These are phyloP conservation scores for Erinaceus europaeus DNA, from an alignment of 2,113 vertebrate genomes.

Conservation along the genomic window DNA sequence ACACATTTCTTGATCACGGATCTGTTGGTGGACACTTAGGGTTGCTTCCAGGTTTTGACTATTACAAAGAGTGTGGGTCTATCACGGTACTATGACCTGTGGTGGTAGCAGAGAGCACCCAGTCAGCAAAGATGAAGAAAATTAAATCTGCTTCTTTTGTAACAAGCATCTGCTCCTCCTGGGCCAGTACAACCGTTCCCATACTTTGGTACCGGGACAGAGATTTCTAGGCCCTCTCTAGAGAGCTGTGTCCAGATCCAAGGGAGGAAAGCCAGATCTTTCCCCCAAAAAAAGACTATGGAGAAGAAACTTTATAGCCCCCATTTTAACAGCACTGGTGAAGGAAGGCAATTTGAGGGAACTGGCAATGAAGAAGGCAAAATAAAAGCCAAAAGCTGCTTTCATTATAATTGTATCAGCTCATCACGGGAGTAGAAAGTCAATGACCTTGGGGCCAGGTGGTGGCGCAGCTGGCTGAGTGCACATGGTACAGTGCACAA, in stretches of 20 bases:
- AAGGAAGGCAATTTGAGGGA: not conserved
- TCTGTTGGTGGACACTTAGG: too few relatives aligned
- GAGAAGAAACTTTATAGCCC: not conserved
- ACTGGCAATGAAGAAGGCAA: not conserved
- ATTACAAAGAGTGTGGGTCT: too few relatives aligned
- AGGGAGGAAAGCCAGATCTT: not conserved
- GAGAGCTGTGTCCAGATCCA: too few relatives aligned
- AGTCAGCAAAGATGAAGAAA: not conserved
- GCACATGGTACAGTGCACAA: too few relatives aligned
- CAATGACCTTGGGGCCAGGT: too few relatives aligned
- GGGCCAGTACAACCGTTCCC: not conserved
- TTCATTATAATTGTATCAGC: not conserved
- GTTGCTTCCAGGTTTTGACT: too few relatives aligned
- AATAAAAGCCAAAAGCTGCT: conserved; percentile 22
- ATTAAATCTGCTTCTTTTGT: not conserved
- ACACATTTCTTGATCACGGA: too few relatives aligned
- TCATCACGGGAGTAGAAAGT: not conserved
- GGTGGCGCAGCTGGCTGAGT: too few relatives aligned
- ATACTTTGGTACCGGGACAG: not conserved
- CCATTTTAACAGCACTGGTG: not conserved
- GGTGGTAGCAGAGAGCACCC: not conserved
- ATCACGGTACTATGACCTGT: not conserved
- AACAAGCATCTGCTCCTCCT: not conserved
- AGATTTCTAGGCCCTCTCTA: not conserved
- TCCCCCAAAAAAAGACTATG: not conserved